These are phyloP conservation scores for Pangasius mekongensis DNA, from an alignment of 2,797 vertebrate species.

Conservation along the genomic window DNA sequence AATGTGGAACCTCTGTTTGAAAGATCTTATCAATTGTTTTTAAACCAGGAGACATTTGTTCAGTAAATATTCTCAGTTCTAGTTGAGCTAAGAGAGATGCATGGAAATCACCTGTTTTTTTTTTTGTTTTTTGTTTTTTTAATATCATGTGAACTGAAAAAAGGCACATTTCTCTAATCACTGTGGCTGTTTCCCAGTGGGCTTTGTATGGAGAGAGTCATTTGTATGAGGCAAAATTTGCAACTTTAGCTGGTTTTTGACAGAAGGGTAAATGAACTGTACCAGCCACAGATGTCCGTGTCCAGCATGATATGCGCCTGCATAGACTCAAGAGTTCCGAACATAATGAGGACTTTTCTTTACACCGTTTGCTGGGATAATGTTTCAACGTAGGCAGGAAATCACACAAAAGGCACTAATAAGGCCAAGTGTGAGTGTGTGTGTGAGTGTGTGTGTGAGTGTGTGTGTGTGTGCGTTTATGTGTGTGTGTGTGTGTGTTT, in stretches of 20 bases:
- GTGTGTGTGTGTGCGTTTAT: neutral
- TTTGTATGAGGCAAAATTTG: conserved; percentile 45
- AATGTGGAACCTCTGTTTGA: neutral
- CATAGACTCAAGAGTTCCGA: conserved; percentile 66
- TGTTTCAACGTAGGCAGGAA: conserved; percentile 58
- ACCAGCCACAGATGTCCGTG: conserved; percentile 51
- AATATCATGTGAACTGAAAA: conserved; percentile 21
- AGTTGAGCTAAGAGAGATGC: neutral
- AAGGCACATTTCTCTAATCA: neutral
- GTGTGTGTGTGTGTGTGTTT: too few relatives aligned
- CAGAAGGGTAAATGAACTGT: conserved; percentile 52
- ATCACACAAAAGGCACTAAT: conserved; percentile 68
- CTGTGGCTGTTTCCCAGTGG: conserved; percentile 2
- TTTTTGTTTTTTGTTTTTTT: neutral
- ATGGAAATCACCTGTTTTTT: neutral
- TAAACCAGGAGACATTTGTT: neutral
- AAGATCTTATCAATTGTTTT: neutral
- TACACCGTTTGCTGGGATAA: conserved; percentile 53
- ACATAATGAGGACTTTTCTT: conserved; percentile 59
- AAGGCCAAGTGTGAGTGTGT: conserved; percentile 61
- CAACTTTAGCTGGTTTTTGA: conserved; percentile 46
- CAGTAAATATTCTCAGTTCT: neutral
- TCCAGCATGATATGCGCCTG: conserved; percentile 55
- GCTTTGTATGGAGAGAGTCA: conserved; percentile 18
- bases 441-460: conserved; percentile 20